Evolutionary conservation across 2,888 invertebrate genomes (phyloP).

Genomic region (Strigamia maritima): DNA sequence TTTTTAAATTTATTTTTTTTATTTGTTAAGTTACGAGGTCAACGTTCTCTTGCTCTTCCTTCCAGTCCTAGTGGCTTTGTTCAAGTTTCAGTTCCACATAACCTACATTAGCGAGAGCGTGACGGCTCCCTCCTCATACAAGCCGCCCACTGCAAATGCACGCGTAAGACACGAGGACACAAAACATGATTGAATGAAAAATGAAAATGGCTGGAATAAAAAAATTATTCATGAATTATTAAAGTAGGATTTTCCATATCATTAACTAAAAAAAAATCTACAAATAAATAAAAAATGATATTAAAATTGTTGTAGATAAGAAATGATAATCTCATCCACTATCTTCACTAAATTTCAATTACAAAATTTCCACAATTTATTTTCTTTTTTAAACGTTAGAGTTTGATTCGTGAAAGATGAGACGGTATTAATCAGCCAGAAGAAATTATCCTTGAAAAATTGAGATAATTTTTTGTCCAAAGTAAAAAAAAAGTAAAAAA

Average conservation of each 20-base stretch:
- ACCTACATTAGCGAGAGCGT: slow-evolving; percentile 10
- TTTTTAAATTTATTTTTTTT: neutral
- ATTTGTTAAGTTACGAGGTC: neutral
- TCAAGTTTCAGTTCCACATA: slow-evolving; percentile 10
- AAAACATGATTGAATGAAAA: neutral
- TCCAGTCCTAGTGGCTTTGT: neutral
- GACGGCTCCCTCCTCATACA: neutral
- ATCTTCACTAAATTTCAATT: too few species aligned
- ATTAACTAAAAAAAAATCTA: too few species aligned
- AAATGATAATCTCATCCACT: too few species aligned
- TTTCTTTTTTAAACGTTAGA: too few species aligned
- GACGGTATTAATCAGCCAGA: neutral
- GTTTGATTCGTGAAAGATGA: neutral
- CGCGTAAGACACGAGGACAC: neutral
- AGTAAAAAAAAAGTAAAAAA: neutral
- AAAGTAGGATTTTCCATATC: too few species aligned
- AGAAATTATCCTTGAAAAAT: neutral
- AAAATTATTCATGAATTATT: too few species aligned
- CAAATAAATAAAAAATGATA: too few species aligned
- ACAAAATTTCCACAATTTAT: too few species aligned
- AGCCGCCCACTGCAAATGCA: neutral
- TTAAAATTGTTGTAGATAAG: too few species aligned
- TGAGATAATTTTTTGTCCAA: neutral
- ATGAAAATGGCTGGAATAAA: neutral
- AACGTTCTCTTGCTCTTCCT: slow-evolving; percentile 4